Percentiles rank a stretch among this genome's conserved stretches.
These are phyloP conservation scores for Gracilinanus agilis DNA, from an alignment of 2,113 vertebrate species.

Conservation along the genomic window DNA sequence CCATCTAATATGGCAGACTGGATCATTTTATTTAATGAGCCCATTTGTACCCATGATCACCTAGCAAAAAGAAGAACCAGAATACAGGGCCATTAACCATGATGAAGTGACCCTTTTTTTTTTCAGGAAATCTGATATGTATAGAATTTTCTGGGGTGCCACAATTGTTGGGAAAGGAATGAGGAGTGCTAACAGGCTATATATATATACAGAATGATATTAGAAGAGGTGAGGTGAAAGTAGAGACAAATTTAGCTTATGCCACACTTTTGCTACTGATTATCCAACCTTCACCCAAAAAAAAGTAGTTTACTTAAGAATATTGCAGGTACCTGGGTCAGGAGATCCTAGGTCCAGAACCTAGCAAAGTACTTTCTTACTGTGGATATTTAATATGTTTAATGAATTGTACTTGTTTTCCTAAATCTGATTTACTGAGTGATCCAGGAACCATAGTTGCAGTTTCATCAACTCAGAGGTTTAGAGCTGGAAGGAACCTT, in stretches of 20 bases:
- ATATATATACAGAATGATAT: neutral
- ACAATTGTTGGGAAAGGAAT: neutral
- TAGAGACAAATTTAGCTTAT: neutral
- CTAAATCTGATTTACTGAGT: neutral
- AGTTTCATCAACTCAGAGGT: conserved; percentile 8
- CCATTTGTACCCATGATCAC: neutral
- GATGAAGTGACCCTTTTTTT: neutral
- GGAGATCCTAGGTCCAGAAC: neutral
- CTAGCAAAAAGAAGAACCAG: neutral
- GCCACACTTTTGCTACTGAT: neutral
- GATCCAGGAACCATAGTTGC: neutral
- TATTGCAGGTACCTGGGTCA: neutral
- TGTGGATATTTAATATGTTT: neutral
- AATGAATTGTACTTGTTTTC: neutral
- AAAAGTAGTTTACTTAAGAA: neutral
- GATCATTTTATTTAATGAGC: conserved; percentile 10
- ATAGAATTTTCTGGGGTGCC: neutral
- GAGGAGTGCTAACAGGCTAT: neutral
- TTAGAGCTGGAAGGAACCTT: conserved; percentile 7
- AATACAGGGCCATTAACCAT: neutral
- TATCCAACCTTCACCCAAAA: neutral
- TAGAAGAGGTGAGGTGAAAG: neutral
- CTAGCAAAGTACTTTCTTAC: neutral
- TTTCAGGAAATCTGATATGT: neutral
- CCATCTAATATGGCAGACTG: neutral